Evolutionary conservation across 2,888 invertebrate species (phyloP).

Genomic region (Drepanosiphum platanoidis): DNA sequence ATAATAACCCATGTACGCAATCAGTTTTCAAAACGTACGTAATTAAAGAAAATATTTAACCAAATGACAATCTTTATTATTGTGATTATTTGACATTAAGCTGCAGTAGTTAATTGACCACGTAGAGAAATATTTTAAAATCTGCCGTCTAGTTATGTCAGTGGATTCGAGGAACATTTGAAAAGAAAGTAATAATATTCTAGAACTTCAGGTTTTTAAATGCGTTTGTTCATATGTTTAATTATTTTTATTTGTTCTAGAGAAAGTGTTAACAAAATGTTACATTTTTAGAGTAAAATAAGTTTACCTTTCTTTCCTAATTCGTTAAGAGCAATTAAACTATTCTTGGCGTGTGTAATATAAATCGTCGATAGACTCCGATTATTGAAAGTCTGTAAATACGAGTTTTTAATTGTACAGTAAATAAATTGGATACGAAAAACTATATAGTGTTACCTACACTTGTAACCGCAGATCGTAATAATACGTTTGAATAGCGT

Average conservation of each 20-base stretch:
- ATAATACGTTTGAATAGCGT: no score
- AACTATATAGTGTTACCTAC: not conserved
- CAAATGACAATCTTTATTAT: not conserved
- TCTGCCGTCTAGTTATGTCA: constrained; percentile 12
- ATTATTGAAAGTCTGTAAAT: not conserved
- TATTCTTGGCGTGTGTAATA: not conserved
- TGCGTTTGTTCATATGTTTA: not conserved
- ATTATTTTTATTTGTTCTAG: constrained; percentile 1
- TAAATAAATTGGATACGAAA: not conserved
- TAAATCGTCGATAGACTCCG: not conserved
- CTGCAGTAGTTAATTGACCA: not conserved
- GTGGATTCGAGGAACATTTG: constrained; percentile 9
- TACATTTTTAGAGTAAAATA: not conserved
- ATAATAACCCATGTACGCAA: not conserved
- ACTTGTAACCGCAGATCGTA: not conserved
- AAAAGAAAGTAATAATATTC: constrained; percentile 53
- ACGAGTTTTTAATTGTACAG: not conserved
- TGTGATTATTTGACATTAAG: not conserved
- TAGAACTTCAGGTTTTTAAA: constrained; percentile 42
- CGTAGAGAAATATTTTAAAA: constrained; percentile 2
- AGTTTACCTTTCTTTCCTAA: not conserved
- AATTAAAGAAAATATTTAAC: constrained; percentile 5
- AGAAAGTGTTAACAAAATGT: constrained; percentile 43
- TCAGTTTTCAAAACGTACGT: not conserved
- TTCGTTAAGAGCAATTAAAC: constrained; percentile 2